Evolutionary conservation across 2,797 vertebrate genomes (phyloP).

Genomic region (Poeciliopsis infans): DNA sequence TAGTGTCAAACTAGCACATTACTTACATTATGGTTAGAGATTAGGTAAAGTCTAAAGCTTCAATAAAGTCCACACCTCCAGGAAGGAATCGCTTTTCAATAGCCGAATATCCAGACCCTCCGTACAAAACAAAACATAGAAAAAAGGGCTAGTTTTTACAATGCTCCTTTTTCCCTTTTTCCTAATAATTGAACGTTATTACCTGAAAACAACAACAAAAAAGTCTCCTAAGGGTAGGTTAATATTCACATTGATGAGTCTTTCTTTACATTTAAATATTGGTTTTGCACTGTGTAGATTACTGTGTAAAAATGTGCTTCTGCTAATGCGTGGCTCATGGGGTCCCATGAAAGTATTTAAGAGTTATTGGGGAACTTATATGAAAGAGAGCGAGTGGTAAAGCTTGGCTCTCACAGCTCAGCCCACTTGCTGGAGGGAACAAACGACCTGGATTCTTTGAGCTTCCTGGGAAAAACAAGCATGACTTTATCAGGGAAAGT

Average conservation of each 20-base stretch:
- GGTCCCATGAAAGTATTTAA: constrained; percentile 73
- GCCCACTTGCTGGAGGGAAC: constrained; percentile 30
- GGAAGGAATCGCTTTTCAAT: too few species aligned
- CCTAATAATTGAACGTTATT: background rate
- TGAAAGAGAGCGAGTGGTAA: constrained; percentile 57
- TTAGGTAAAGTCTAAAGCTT: too few species aligned
- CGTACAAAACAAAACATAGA: too few species aligned
- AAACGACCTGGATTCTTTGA: constrained; percentile 53
- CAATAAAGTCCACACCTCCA: too few species aligned
- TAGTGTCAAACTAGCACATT: too few species aligned
- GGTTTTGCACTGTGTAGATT: constrained; percentile 22
- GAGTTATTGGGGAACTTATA: constrained; percentile 68
- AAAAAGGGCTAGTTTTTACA: too few species aligned
- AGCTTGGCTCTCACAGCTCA: constrained; percentile 60
- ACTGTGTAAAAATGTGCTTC: constrained; percentile 50
- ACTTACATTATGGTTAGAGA: too few species aligned
- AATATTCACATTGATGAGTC: background rate
- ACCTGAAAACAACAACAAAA: background rate
- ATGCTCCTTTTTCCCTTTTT: background rate
- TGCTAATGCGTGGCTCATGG: constrained; percentile 60
- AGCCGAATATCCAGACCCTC: too few species aligned
- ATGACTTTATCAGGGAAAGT: constrained; percentile 72
- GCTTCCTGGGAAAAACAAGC: constrained; percentile 72
- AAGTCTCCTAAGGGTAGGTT: background rate
- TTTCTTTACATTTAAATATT: background rate